phyloP scores from a whole-genome alignment of 2,797 vertebrate species.

The Enteromius trimaculatus region DNA sequence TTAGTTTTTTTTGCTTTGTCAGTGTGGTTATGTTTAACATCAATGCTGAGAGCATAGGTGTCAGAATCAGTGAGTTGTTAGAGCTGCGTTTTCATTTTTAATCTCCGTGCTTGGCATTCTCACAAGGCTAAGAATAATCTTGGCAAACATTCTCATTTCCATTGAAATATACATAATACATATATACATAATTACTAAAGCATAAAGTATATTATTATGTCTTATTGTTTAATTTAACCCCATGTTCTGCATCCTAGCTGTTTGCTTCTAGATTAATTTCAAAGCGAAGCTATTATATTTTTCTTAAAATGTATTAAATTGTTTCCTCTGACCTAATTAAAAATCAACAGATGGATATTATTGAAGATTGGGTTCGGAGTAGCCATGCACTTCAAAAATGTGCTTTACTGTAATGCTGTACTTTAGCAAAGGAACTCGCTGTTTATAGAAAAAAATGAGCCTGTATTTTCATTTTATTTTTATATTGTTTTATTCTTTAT shows the following conservation, averaged over 20 bases:
- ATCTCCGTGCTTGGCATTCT: background rate
- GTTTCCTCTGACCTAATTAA: constrained; percentile 16
- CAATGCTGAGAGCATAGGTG: background rate
- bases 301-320: background rate
- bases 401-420: background rate
- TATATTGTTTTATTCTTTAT: background rate
- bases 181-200: background rate
- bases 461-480: background rate
- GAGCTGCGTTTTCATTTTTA: constrained; percentile 10
- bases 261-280: background rate
- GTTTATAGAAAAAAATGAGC: background rate
- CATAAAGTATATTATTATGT: background rate
- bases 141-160: constrained; percentile 1
- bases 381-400: background rate
- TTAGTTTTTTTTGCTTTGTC: constrained; percentile 6
- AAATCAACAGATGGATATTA: constrained; percentile 2
- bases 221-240: constrained; percentile 1
- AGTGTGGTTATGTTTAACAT: background rate
- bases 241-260: background rate
- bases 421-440: background rate
- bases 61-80: constrained; percentile 1
- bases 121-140: constrained; percentile 1
- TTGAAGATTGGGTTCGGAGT: background rate
- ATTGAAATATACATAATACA: background rate
- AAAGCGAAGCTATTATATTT: background rate